These are phyloP conservation scores for Pagetopsis macropterus DNA, from an alignment of 2,797 vertebrate genomes.

Conservation along the genomic window DNA sequence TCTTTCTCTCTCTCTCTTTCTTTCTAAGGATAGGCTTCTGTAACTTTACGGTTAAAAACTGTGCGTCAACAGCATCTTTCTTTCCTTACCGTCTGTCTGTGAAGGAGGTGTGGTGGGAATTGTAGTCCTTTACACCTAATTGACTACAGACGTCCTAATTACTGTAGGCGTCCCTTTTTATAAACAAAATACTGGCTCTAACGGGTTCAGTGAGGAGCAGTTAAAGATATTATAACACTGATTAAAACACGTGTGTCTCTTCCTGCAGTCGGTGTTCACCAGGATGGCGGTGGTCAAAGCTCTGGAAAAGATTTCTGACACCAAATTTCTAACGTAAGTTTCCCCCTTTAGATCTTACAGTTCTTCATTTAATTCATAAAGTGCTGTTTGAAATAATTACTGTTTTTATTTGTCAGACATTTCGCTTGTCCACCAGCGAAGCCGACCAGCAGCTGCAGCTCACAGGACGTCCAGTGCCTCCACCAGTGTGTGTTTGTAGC, in stretches of 20 bases:
- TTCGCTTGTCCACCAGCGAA: constrained; percentile 87
- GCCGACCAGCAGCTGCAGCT: constrained; percentile 80
- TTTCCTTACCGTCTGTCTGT: too few species aligned
- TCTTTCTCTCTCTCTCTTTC: rapidly evolving
- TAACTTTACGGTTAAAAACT: too few species aligned
- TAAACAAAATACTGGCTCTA: too few species aligned
- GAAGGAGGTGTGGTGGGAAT: too few species aligned
- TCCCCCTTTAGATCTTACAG: rapidly evolving
- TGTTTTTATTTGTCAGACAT: constrained; percentile 73
- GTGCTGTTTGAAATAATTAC: neutral
- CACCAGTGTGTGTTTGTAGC: constrained; percentile 92
- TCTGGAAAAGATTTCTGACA: constrained; percentile 92
- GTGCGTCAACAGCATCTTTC: too few species aligned
- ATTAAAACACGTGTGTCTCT: neutral
- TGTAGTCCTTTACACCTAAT: too few species aligned
- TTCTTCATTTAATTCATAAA: neutral
- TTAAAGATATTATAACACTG: neutral
- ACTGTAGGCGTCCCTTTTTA: too few species aligned
- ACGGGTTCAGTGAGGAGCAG: too few species aligned
- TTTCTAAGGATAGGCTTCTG: too few species aligned
- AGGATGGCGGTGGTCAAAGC: constrained; percentile 98
- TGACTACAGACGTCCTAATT: too few species aligned
- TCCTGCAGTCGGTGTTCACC: constrained; percentile 92
- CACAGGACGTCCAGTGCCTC: constrained; percentile 89
- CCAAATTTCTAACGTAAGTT: constrained; percentile 88